Evolutionary conservation across 1,140 invertebrate species (phyloP), one percentile per base, ranked within the genome.

Genomic region (Phthorimaea operculella): DNA sequence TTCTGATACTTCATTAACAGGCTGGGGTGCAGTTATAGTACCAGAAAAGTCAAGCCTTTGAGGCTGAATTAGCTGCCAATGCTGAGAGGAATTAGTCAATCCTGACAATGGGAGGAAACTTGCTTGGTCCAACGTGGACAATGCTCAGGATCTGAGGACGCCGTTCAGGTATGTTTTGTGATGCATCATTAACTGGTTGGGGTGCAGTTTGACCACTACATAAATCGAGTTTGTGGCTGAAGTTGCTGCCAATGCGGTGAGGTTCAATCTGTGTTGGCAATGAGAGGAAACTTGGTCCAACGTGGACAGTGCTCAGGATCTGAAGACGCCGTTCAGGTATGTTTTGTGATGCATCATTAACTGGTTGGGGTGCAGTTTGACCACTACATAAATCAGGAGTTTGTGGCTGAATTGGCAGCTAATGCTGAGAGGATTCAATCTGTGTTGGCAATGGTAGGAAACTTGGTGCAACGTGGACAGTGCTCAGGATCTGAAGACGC

Each of bases 11-110:
- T n/a, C n/a, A n/a, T n/a, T n/a, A n/a, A n/a, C n/a, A n/a, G n/a
- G n/a, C n/a, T n/a, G n/a, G n/a, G n/a, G n/a, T n/a, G n/a, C n/a
- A n/a, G n/a, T n/a, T n/a, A n/a, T n/a, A 99, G 79, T 97, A 99
- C 79, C 98, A 99, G 85, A 99, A 99, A 85, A 98, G 99, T 85
- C 98, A 99, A 85, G 98, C 98, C 0, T 99, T 99, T 86, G 98
- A 99, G 96, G 98, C n/a, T n/a, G n/a, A n/a, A n/a, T n/a, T n/a
- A n/a, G n/a, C n/a, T n/a, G n/a, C n/a, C n/a, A n/a, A n/a, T n/a
- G n/a, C n/a, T n/a, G n/a, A n/a, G n/a, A n/a, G n/a, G n/a, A n/a
- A n/a, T n/a, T n/a, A n/a, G n/a, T n/a, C n/a, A n/a, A n/a, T n/a
- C n/a, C n/a, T n/a, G n/a, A n/a, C n/a, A n/a, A n/a, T n/a, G n/a